Percentiles rank a stretch among this genome's conserved stretches.
phyloP scores from a whole-genome alignment of 2,113 vertebrate species.

The Centropus bengalensis region DNA sequence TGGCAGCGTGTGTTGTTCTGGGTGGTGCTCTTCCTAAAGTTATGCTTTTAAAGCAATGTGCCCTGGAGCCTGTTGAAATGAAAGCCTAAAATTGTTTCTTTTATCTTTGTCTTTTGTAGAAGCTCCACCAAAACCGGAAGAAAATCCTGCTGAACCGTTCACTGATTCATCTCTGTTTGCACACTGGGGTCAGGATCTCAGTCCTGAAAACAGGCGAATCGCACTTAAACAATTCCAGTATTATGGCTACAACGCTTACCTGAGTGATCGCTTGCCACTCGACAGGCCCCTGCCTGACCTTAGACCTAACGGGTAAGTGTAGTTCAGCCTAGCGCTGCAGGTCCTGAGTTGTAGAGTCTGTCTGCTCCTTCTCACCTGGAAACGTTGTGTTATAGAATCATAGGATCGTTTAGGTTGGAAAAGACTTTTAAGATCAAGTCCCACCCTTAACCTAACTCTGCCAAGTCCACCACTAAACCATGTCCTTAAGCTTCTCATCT shows the following conservation, averaged over 20 bases:
- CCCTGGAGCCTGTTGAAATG: not conserved
- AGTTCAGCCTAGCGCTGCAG: accelerated
- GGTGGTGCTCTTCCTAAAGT: not conserved
- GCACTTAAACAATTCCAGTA: conserved; percentile 97
- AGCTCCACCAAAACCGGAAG: conserved; percentile 85
- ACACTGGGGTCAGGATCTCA: conserved; percentile 95
- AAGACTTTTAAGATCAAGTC: too few relatives aligned
- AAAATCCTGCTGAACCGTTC: conserved; percentile 83
- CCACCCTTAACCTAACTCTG: too few relatives aligned
- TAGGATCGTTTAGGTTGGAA: too few relatives aligned
- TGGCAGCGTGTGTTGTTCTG: not conserved
- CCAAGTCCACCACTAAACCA: too few relatives aligned
- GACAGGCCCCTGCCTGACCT: conserved; percentile 91
- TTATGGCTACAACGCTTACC: conserved; percentile 97
- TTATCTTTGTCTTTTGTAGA: conserved; percentile 74
- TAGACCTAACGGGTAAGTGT: conserved; percentile 91
- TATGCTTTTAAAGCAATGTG: accelerated
- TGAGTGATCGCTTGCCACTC: conserved; percentile 93
- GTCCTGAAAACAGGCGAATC: conserved; percentile 84
- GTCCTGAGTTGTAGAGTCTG: not conserved
- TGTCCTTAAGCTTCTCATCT: too few relatives aligned
- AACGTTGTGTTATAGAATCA: too few relatives aligned
- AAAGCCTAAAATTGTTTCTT: not conserved
- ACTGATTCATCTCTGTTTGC: conserved; percentile 93
- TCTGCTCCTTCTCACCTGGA: not conserved